Evolutionary conservation across 1,140 invertebrate species (phyloP), one percentile per base, ranked within the genome.

Genomic region (Bombus polaris): DNA sequence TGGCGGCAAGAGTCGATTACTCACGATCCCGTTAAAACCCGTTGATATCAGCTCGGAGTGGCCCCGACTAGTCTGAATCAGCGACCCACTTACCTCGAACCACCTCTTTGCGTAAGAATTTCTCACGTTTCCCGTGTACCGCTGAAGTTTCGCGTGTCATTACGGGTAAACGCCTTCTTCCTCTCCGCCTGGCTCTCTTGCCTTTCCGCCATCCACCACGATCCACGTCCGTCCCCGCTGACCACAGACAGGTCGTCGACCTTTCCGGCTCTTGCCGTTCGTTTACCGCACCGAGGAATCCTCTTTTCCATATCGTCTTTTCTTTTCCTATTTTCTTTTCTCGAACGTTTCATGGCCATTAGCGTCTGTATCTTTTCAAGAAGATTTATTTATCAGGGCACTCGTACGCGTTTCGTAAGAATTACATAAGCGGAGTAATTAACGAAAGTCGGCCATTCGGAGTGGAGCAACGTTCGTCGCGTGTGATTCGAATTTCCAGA

Each of bases 21-120:
- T 94, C 94, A 94, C 90, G 91, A 89, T 94, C 91, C 94, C 93
- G 92, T 94, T 94, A 93, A 90, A 82, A 91, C 85, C 85, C 90
- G 89, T 89, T 91, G 90, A 90, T 91, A 91, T 91, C 87, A 53
- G 80, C 71, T 70, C 57, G n/a, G 42, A 73, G 72, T 32, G 80
- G 53, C 89, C 77, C 84, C 81, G 88, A 81, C 86, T 88, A 91
- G 89, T 89, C 87, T 85, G 90, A 92, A 88, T 91, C 90, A 90
- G 88, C 87, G 92, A 90, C 89, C 92, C 75, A 93, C 82, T 92
- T 92, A 90, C 85, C 90, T 91, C 79, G 65, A 88, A 76, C 47
- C 81, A 59, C 66, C 75, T 73, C 78, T 88, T 90, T 78, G 73
- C 74, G 81, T 81, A 86, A 87, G 68, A 77, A 74, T 90, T 80